These are phyloP conservation scores for Holocentrus rufus DNA, from an alignment of 2,797 vertebrate species.

Conservation along the genomic window DNA sequence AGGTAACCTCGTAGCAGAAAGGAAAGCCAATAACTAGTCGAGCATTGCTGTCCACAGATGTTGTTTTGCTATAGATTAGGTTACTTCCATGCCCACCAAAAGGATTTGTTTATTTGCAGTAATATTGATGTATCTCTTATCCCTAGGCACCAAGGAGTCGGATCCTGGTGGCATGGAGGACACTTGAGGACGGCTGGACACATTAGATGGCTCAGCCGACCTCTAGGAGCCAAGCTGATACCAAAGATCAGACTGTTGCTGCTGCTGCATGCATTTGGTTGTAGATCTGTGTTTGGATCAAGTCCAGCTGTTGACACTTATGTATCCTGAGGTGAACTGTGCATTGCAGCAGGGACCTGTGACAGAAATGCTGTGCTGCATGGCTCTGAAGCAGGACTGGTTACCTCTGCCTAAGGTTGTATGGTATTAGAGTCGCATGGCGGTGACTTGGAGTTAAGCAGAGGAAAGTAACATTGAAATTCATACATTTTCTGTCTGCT, in stretches of 20 bases:
- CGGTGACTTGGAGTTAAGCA: constrained; percentile 20
- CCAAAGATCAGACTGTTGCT: constrained; percentile 42
- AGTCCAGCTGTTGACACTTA: constrained; percentile 48
- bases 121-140: constrained; percentile 33
- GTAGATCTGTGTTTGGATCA: constrained; percentile 51
- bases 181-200: constrained; percentile 63
- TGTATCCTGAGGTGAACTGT: constrained; percentile 53
- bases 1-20: background rate
- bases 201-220: constrained; percentile 56
- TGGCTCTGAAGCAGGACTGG: constrained; percentile 60
- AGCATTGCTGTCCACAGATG: constrained; percentile 27
- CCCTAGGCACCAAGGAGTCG: constrained; percentile 51
- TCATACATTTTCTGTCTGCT: constrained; percentile 18
- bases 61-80: constrained; percentile 27
- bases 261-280: constrained; percentile 55
- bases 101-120: constrained; percentile 10
- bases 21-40: constrained; percentile 3
- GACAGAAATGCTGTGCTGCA: constrained; percentile 64
- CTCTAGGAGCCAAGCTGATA: constrained; percentile 56
- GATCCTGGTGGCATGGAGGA: constrained; percentile 67
- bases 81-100: background rate
- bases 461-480: constrained; percentile 33
- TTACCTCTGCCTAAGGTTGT: constrained; percentile 49
- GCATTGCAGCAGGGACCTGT: constrained; percentile 60
- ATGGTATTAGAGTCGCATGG: constrained; percentile 52